A percentile compares a stretch with the other conserved stretches of the same genome.
Evolutionary conservation across 2,888 invertebrate genomes (phyloP).

Genomic region (Eremobia ochroleuca): DNA sequence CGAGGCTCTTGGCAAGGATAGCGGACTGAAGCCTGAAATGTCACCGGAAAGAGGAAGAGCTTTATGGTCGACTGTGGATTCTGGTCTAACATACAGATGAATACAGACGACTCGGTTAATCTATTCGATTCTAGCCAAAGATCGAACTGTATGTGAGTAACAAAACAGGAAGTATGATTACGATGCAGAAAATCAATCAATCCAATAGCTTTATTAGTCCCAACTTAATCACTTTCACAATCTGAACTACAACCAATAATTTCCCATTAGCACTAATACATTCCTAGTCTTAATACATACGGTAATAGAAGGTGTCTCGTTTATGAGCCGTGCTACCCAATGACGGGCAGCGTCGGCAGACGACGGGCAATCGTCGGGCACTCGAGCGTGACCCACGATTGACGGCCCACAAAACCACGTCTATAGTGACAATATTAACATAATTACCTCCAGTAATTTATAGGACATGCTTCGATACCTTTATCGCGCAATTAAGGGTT

Average conservation of each 20-base stretch:
- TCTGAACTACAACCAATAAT: constrained; percentile 40
- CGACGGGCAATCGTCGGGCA: constrained; percentile 50
- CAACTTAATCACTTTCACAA: constrained; percentile 21
- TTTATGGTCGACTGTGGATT: constrained; percentile 15
- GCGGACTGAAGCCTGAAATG: constrained; percentile 20
- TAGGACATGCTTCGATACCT: constrained; percentile 63
- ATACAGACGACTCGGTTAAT: constrained; percentile 6
- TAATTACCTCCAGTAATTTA: constrained; percentile 65
- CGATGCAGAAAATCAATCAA: constrained; percentile 26
- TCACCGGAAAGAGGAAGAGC: constrained; percentile 41
- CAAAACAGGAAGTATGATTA: neutral
- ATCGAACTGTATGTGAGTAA: constrained; percentile 1
- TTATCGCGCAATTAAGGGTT: constrained; percentile 56
- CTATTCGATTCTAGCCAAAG: constrained; percentile 18
- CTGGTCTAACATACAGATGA: constrained; percentile 4
- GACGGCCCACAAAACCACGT: constrained; percentile 64
- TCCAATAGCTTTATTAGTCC: constrained; percentile 26
- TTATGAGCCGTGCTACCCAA: constrained; percentile 74
- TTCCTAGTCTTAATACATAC: constrained; percentile 68
- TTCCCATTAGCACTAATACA: constrained; percentile 46
- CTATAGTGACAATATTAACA: constrained; percentile 66
- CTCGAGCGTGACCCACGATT: constrained; percentile 71
- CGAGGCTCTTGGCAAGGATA: constrained; percentile 4
- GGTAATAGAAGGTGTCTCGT: constrained; percentile 76
- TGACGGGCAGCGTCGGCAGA: constrained; percentile 55